These are phyloP conservation scores for Drosophila macrospina DNA, from an alignment of 2,888 invertebrate species.

Conservation along the genomic window DNA sequence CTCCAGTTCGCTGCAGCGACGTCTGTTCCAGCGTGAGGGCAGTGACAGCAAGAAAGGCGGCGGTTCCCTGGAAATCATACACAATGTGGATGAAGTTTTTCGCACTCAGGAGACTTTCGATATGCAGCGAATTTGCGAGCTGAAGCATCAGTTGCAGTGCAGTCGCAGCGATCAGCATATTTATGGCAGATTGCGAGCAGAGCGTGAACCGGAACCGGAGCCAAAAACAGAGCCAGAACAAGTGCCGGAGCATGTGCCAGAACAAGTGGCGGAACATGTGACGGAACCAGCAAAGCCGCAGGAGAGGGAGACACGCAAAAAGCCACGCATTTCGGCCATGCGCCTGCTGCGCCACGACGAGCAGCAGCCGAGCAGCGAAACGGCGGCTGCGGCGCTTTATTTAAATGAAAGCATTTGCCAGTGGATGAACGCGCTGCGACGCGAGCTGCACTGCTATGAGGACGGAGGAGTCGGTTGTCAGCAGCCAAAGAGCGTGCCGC, in stretches of 20 bases:
- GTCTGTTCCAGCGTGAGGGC: slow-evolving; percentile 47
- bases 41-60: slow-evolving; percentile 18
- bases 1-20: slow-evolving; percentile 64
- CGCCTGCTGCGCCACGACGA: slow-evolving; percentile 56
- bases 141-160: slow-evolving; percentile 76
- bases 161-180: slow-evolving; percentile 84
- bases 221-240: not conserved
- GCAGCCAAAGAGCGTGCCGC: slow-evolving; percentile 84
- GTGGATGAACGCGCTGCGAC: slow-evolving; percentile 84
- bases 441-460: slow-evolving; percentile 81
- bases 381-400: slow-evolving; percentile 53
- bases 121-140: slow-evolving; percentile 82
- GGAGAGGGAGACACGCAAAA: slow-evolving; percentile 27
- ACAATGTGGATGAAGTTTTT: slow-evolving; percentile 84
- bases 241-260: not conserved
- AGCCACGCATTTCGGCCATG: slow-evolving; percentile 58
- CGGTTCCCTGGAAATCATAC: slow-evolving; percentile 82
- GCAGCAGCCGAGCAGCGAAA: slow-evolving; percentile 9
- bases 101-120: slow-evolving; percentile 84
- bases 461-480: slow-evolving; percentile 62
- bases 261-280: slow-evolving; percentile 3
- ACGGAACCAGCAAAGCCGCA: not conserved
- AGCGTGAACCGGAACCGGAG: slow-evolving; percentile 9
- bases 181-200: slow-evolving; percentile 76
- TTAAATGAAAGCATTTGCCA: slow-evolving; percentile 81